phyloP scores from a whole-genome alignment of 53 echinoderm and acorn worm genomes.

The Paelopatides confundens region DNA sequence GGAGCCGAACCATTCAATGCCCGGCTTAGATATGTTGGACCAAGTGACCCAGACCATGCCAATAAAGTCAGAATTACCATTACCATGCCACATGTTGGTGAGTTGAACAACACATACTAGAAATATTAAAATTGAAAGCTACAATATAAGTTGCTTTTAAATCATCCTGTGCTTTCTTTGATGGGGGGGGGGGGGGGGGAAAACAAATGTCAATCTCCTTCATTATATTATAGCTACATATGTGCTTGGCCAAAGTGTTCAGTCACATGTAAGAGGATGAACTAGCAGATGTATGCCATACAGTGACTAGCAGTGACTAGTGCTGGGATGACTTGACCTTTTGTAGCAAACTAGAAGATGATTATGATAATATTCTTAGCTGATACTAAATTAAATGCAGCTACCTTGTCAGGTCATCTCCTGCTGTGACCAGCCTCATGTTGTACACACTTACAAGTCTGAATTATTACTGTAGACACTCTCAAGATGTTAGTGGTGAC shows the following conservation, averaged over 20 bases:
- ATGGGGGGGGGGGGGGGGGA: too few relatives aligned
- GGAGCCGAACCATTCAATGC: slow-evolving; percentile 99
- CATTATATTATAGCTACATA: too few relatives aligned
- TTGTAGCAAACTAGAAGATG: not conserved
- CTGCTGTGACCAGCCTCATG: not conserved
- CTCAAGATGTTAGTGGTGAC: not conserved
- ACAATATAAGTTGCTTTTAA: too few relatives aligned
- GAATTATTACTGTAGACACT: not conserved
- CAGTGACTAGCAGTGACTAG: too few relatives aligned
- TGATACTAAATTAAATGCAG: not conserved
- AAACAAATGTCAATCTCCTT: too few relatives aligned
- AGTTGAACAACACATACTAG: too few relatives aligned
- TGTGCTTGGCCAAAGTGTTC: too few relatives aligned
- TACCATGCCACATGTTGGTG: slow-evolving; percentile 99
- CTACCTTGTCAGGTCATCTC: not conserved
- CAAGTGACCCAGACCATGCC: slow-evolving; percentile 86
- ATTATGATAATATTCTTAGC: not conserved
- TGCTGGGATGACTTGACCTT: not conserved
- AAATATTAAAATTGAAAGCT: too few relatives aligned
- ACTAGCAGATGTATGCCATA: too few relatives aligned
- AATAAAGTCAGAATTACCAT: slow-evolving; percentile 92
- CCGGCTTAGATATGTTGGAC: slow-evolving; percentile 91
- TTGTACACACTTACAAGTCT: not conserved
- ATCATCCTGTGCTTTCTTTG: too few relatives aligned
- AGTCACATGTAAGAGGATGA: too few relatives aligned